Percentiles rank a stretch among this genome's conserved stretches.
phyloP scores from a whole-genome alignment of 2,113 vertebrate species.

The Saguinus imperator region DNA sequence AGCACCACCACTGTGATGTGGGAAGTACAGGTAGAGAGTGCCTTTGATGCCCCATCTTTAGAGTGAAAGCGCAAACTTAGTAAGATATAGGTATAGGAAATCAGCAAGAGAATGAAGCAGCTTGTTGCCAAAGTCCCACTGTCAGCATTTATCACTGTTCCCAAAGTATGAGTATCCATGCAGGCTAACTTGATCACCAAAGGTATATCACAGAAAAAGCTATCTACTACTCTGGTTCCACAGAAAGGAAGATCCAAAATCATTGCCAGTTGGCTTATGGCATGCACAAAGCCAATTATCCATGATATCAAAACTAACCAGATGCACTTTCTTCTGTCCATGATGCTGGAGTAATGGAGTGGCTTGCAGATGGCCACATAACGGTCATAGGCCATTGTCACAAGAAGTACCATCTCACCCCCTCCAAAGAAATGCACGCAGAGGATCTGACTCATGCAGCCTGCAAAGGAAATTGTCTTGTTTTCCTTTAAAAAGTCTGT shows the following conservation, averaged over 20 bases:
- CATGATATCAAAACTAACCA: conserved; percentile 51
- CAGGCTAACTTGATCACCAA: conserved; percentile 67
- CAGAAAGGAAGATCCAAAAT: conserved; percentile 67
- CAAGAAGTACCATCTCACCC: conserved; percentile 70
- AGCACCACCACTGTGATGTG: conserved; percentile 65
- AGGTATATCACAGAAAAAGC: conserved; percentile 74
- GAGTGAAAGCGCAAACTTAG: neutral
- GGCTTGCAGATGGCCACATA: conserved; percentile 78
- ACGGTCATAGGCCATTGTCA: conserved; percentile 73
- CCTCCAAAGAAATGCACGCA: conserved; percentile 63
- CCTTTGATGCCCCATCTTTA: conserved; percentile 39
- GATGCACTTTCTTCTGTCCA: conserved; percentile 56
- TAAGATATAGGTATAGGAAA: conserved; percentile 66
- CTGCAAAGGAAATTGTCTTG: conserved; percentile 54
- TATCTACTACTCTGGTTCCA: conserved; percentile 72
- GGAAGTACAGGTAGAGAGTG: conserved; percentile 61
- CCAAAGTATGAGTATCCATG: conserved; percentile 25
- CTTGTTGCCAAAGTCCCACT: conserved; percentile 48
- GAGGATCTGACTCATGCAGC: conserved; percentile 73
- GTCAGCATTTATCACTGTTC: conserved; percentile 37
- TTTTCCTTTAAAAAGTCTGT: conserved; percentile 49
- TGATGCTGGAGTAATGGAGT: conserved; percentile 58
- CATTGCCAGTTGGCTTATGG: conserved; percentile 53
- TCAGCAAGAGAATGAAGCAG: conserved; percentile 54
- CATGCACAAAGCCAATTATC: conserved; percentile 65